Evolutionary conservation across 2,797 vertebrate species (phyloP).

Genomic region (Thamnophis elegans): DNA sequence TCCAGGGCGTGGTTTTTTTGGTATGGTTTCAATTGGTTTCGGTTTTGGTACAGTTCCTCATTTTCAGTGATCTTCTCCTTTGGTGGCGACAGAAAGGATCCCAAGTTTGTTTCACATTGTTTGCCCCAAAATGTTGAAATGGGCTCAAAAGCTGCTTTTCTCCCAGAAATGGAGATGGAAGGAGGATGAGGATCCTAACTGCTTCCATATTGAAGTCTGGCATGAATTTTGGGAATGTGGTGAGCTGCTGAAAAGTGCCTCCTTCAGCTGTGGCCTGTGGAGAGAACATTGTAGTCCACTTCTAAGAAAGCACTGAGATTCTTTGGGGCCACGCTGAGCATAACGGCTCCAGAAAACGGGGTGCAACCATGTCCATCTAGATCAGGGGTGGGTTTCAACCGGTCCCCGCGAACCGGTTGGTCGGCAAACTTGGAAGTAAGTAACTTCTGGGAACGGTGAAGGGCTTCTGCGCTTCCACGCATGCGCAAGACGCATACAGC

Average conservation of each 20-base stretch:
- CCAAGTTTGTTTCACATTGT: background rate
- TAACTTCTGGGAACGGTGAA: too few relatives aligned
- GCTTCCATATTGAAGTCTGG: background rate
- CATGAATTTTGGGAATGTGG: background rate
- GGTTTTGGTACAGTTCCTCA: background rate
- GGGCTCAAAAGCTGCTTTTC: background rate
- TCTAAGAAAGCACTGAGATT: background rate
- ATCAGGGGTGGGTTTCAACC: too few relatives aligned
- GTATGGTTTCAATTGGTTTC: background rate
- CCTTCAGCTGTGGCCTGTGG: background rate
- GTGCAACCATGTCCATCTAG: background rate
- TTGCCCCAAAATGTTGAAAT: background rate
- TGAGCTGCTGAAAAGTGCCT: background rate
- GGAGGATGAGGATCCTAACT: background rate
- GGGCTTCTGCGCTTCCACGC: too few relatives aligned
- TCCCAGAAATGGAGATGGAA: background rate
- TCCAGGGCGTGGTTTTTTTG: background rate
- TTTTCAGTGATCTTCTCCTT: background rate
- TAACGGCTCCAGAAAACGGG: background rate
- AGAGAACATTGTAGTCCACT: background rate
- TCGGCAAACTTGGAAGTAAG: too few relatives aligned
- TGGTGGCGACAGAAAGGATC: background rate
- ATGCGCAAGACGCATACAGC: too few relatives aligned
- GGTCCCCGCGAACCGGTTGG: too few relatives aligned
- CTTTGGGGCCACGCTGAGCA: background rate